Evolutionary conservation across 2,797 vertebrate genomes (phyloP).

Genomic region (Sebastiscus tertius): DNA sequence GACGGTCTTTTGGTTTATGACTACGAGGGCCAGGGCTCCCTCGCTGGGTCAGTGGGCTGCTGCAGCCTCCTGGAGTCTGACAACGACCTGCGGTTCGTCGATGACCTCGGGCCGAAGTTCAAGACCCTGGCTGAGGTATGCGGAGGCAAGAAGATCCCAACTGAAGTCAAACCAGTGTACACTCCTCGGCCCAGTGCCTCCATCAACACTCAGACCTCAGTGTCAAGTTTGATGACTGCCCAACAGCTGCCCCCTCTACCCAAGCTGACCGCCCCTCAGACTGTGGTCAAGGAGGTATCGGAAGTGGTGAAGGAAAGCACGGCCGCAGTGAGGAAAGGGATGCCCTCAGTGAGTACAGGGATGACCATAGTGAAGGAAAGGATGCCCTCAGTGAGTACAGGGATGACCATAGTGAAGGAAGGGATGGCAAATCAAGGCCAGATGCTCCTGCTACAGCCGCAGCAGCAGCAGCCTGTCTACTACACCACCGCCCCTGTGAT

Average conservation of each 20-base stretch:
- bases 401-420: slow-evolving; percentile 3
- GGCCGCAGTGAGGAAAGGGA: neutral
- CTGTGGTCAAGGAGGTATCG: slow-evolving; percentile 35
- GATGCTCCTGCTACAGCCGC: slow-evolving; percentile 44
- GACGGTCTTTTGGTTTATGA: slow-evolving; percentile 85
- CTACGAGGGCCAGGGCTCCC: slow-evolving; percentile 84
- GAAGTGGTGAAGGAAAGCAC: neutral
- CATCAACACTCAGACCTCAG: slow-evolving; percentile 22
- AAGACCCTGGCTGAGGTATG: slow-evolving; percentile 75
- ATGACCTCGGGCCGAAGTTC: slow-evolving; percentile 86
- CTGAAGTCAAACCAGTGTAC: slow-evolving; percentile 14
- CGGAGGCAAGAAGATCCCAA: slow-evolving; percentile 57
- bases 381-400: neutral
- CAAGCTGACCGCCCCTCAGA: neutral
- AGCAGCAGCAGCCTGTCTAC: slow-evolving; percentile 72
- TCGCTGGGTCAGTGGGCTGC: slow-evolving; percentile 85
- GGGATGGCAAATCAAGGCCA: slow-evolving; percentile 11
- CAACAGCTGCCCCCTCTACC: slow-evolving; percentile 3
- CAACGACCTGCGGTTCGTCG: slow-evolving; percentile 85
- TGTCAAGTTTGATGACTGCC: neutral
- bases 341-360: neutral
- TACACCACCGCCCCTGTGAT: slow-evolving; percentile 64
- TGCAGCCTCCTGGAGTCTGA: slow-evolving; percentile 90
- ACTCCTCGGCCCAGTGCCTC: slow-evolving; percentile 18
- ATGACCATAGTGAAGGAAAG: slow-evolving; percentile 14